A percentile compares a stretch with the other conserved stretches of the same genome.
These are phyloP conservation scores for Coreoperca whiteheadi DNA, from an alignment of 2,113 vertebrate species.

Conservation along the genomic window DNA sequence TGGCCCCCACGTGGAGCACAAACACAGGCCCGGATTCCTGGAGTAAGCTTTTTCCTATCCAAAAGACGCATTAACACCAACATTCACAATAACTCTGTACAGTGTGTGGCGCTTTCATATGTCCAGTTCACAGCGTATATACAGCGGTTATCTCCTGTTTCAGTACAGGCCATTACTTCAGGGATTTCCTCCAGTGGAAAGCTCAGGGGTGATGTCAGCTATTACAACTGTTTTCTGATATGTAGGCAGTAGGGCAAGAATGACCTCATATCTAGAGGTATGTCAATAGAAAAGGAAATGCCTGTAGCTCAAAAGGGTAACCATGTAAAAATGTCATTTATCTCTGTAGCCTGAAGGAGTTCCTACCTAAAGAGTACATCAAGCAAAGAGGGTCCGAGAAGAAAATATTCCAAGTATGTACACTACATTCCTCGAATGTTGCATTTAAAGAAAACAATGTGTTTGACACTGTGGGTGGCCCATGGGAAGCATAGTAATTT, in stretches of 20 bases:
- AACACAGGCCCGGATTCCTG: conserved; percentile 98
- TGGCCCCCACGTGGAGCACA: conserved; percentile 97
- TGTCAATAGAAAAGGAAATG: conserved; percentile 73
- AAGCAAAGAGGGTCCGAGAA: conserved; percentile 88
- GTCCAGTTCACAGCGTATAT: conserved; percentile 34
- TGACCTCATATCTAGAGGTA: conserved; percentile 76
- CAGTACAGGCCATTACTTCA: conserved; percentile 51
- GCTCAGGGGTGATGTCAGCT: conserved; percentile 71
- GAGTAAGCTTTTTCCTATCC: conserved; percentile 87
- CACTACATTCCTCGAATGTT: conserved; percentile 7
- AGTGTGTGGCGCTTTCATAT: conserved; percentile 11
- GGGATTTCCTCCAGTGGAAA: conserved; percentile 69
- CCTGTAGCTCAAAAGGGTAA: conserved; percentile 62
- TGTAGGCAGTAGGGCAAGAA: conserved; percentile 62
- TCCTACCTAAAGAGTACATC: conserved; percentile 88
- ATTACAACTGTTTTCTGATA: conserved; percentile 71
- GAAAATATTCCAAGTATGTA: conserved; percentile 87
- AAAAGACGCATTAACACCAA: conserved; percentile 29
- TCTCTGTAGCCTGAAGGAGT: conserved; percentile 86
- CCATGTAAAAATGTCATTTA: conserved; percentile 70
- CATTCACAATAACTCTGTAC: conserved; percentile 1
- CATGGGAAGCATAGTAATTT: conserved; percentile 25
- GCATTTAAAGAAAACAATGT: conserved; percentile 28
- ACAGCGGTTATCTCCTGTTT: conserved; percentile 42
- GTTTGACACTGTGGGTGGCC: background rate